Conservation (phyloP, 2,797 vertebrate species). For the Phoeniculus purpureus region DNA sequence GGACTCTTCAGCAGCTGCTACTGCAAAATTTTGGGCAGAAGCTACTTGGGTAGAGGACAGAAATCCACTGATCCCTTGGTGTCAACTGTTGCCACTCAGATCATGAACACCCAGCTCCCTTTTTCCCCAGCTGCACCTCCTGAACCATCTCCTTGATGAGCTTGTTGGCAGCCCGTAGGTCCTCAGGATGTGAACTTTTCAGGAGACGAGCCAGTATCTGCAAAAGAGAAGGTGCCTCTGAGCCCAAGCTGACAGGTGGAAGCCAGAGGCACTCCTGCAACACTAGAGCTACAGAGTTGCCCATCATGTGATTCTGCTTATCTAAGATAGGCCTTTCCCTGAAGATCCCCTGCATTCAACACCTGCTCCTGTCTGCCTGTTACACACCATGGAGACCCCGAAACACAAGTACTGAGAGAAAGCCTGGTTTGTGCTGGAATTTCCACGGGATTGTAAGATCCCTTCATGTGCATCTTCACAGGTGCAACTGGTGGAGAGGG, state of each 20-base stretch:
- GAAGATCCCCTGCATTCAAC: background rate
- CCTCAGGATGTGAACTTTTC: constrained; percentile 95
- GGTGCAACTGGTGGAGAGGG: background rate
- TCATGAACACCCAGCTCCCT: background rate
- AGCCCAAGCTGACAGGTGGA: background rate
- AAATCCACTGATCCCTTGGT: background rate
- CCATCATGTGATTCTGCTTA: background rate
- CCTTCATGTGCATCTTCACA: no score
- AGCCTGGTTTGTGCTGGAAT: background rate
- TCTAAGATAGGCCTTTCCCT: background rate
- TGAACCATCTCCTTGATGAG: constrained; percentile 99
- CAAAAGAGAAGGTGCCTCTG: constrained; percentile 44
- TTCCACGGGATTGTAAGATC: background rate
- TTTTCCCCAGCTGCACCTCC: constrained; percentile 80
- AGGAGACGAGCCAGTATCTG: constrained; percentile 93
- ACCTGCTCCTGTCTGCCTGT: background rate
- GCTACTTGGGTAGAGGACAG: background rate
- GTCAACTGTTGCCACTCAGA: background rate
- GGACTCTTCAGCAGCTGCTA: background rate
- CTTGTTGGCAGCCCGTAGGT: constrained; percentile 95
- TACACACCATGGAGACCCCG: background rate
- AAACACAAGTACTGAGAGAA: background rate
- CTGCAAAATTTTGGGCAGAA: background rate
- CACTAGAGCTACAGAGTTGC: background rate
- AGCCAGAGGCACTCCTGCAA: background rate